Conservation (phyloP, 2,888 invertebrate species). For the Galeopsomyia nigrocyanea region DNA sequence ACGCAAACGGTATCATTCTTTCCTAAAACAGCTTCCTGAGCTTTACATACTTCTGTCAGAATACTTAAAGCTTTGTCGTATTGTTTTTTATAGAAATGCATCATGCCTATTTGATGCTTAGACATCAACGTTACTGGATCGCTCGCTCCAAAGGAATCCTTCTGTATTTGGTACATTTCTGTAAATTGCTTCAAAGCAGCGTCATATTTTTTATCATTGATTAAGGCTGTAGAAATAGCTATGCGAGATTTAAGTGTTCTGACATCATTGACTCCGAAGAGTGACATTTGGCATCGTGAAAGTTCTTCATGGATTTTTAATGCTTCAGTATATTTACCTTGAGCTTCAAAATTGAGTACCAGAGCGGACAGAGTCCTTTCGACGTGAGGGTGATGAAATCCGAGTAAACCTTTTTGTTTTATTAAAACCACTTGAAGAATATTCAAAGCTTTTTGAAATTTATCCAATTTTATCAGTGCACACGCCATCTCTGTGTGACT, state of each 20-base stretch:
- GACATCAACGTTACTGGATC: slow-evolving; percentile 1
- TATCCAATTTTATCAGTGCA: slow-evolving; percentile 43
- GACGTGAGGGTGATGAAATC: slow-evolving; percentile 33
- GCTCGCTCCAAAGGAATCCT: too few relatives aligned
- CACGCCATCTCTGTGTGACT: slow-evolving; percentile 45
- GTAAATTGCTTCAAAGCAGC: too few relatives aligned
- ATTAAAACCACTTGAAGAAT: slow-evolving; percentile 39
- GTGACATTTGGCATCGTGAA: too few relatives aligned
- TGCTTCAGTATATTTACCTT: too few relatives aligned
- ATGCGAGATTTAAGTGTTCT: too few relatives aligned
- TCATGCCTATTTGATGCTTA: slow-evolving; percentile 23
- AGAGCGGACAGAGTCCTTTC: too few relatives aligned
- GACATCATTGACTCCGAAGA: too few relatives aligned
- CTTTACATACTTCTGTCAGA: not conserved
- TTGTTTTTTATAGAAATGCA: slow-evolving; percentile 41
- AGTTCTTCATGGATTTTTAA: too few relatives aligned
- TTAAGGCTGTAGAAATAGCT: too few relatives aligned
- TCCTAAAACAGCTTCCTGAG: slow-evolving; percentile 14
- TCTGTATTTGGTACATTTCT: too few relatives aligned
- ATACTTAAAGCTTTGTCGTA: slow-evolving; percentile 20
- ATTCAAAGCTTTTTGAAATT: slow-evolving; percentile 45
- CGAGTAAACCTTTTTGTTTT: not conserved
- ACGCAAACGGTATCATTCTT: not conserved
- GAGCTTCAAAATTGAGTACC: too few relatives aligned
- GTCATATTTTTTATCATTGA: too few relatives aligned